Conservation (phyloP, 1,140 invertebrate genomes). For the Drosophila insularis region DNA sequence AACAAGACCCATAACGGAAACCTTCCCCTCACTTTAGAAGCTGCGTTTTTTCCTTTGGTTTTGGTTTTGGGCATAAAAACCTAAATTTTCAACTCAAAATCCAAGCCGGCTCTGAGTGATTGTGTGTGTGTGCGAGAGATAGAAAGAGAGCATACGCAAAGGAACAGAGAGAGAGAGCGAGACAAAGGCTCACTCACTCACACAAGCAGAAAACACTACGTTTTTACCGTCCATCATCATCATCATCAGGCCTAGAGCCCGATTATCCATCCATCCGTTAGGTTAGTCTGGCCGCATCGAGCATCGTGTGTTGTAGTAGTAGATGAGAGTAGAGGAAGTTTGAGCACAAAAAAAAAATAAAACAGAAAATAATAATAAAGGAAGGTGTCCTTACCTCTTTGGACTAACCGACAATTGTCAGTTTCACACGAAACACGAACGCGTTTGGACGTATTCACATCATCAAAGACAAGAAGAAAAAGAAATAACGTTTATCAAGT, state of each 20-base stretch:
- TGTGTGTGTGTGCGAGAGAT: constrained; percentile 14
- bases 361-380: neutral
- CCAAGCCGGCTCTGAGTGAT: constrained; percentile 62
- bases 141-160: constrained; percentile 10
- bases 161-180: constrained; percentile 22
- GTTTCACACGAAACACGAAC: constrained; percentile 81
- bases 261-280: constrained; percentile 62
- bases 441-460: constrained; percentile 62
- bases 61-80: constrained; percentile 62
- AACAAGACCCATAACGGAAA: constrained; percentile 37
- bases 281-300: constrained; percentile 23
- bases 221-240: constrained; percentile 36
- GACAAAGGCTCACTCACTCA: constrained; percentile 22
- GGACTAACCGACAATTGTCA: constrained; percentile 58
- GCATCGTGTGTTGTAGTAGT: constrained; percentile 13
- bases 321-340: neutral
- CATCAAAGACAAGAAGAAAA: constrained; percentile 42
- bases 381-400: constrained; percentile 68
- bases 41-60: neutral
- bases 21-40: constrained; percentile 29
- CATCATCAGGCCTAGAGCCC: constrained; percentile 58
- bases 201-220: constrained; percentile 9
- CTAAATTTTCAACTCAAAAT: constrained; percentile 67
- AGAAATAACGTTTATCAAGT: constrained; percentile 17
- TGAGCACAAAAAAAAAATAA: neutral